These are phyloP conservation scores for Zaprionus kolodkinae DNA, from an alignment of 1,140 invertebrate species.

Conservation along the genomic window DNA sequence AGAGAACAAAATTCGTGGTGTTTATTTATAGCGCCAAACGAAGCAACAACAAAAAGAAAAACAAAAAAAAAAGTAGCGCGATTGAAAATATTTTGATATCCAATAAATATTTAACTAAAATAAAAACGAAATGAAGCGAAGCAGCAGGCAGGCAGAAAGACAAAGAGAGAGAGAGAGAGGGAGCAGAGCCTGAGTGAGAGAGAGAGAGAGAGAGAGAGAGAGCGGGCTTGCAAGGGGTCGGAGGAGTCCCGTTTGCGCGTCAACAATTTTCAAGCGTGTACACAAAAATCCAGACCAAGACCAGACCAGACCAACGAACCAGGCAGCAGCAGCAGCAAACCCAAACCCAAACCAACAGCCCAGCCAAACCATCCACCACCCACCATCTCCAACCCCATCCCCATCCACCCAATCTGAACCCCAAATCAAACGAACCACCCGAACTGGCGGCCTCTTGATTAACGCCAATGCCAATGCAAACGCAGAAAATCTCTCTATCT, in stretches of 20 bases:
- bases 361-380: conserved; percentile 40
- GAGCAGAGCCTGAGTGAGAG: not conserved
- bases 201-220: not conserved
- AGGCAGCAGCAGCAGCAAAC: no score
- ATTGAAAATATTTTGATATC: conserved; percentile 75
- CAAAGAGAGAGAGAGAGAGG: not conserved
- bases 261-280: conserved; percentile 80
- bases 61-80: conserved; percentile 33
- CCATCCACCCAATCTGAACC: not conserved
- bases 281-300: conserved; percentile 77
- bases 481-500: conserved; percentile 70
- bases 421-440: conserved; percentile 20
- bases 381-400: conserved; percentile 26
- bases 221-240: not conserved
- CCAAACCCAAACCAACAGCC: not conserved
- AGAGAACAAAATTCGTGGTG: conserved; percentile 10
- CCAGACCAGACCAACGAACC: conserved; percentile 44
- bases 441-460: conserved; percentile 67
- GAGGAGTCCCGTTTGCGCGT: conserved; percentile 51
- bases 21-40: conserved; percentile 55
- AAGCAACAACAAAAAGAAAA: conserved; percentile 22
- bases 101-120: conserved; percentile 69
- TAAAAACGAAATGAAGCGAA: conserved; percentile 28
- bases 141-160: not conserved
- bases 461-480: conserved; percentile 78